Evolutionary conservation across 2,797 vertebrate species (phyloP).

Genomic region (Phoebastria nigripes): DNA sequence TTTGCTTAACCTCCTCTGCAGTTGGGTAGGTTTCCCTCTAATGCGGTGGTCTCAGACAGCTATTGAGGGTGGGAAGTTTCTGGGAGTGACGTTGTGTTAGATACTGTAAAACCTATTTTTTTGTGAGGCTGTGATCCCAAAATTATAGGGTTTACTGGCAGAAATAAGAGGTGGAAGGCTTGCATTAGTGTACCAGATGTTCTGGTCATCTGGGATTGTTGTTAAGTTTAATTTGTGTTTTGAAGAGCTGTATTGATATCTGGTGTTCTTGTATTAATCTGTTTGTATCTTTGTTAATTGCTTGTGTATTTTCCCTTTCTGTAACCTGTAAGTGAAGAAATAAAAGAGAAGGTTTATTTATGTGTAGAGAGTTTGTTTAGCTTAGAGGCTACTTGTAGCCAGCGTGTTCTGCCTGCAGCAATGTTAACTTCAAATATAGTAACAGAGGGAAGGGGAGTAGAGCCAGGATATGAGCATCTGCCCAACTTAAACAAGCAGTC

Average conservation of each 20-base stretch:
- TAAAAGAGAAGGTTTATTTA: neutral
- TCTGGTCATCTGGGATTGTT: neutral
- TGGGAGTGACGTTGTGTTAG: neutral
- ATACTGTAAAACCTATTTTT: neutral
- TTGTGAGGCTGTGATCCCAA: neutral
- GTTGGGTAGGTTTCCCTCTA: neutral
- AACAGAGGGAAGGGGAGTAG: neutral
- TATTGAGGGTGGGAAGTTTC: neutral
- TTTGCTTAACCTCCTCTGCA: conserved; percentile 3
- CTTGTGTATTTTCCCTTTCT: neutral
- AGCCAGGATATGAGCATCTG: neutral
- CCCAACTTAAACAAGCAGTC: neutral
- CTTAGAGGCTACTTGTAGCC: neutral
- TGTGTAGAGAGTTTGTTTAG: neutral
- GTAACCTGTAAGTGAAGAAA: neutral
- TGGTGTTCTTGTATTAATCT: neutral
- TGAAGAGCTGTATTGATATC: neutral
- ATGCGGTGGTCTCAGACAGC: neutral
- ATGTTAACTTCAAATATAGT: neutral
- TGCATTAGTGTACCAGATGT: neutral
- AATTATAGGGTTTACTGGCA: neutral
- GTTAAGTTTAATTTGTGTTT: neutral
- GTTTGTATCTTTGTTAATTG: neutral
- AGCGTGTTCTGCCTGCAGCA: neutral
- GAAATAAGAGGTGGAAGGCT: neutral